phyloP scores from a whole-genome alignment of 2,888 invertebrate species.

The Alsophila aescularia region DNA sequence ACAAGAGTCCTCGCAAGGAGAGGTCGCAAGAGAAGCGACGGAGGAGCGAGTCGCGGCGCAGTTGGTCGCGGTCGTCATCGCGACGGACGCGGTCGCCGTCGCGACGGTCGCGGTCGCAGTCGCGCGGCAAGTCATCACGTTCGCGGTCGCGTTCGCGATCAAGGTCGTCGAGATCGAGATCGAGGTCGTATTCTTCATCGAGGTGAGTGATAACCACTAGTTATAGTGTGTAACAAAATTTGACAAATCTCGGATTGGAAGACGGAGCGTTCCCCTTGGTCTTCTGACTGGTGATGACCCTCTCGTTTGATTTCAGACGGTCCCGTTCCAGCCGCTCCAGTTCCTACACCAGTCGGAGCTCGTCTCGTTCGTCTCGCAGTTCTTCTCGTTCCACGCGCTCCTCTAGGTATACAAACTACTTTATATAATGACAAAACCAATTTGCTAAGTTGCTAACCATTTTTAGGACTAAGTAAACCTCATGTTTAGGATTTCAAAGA shows the following conservation, averaged over 20 bases:
- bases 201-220: slow-evolving; percentile 56
- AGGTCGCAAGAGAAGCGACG: slow-evolving; percentile 62
- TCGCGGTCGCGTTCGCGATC: slow-evolving; percentile 55
- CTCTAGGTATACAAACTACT: slow-evolving; percentile 70
- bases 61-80: slow-evolving; percentile 46
- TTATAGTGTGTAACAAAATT: too few relatives aligned
- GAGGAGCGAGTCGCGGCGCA: slow-evolving; percentile 54
- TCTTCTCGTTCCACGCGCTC: slow-evolving; percentile 81
- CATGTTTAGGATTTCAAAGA: too few relatives aligned
- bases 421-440: neutral
- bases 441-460: too few relatives aligned
- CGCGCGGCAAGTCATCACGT: slow-evolving; percentile 37
- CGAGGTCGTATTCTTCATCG: slow-evolving; percentile 81
- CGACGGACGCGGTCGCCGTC: too few relatives aligned
- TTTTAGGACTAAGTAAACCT: too few relatives aligned
- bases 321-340: slow-evolving; percentile 76
- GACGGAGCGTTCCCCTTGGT: too few relatives aligned
- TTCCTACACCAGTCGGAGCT: slow-evolving; percentile 84
- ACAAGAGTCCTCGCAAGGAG: slow-evolving; percentile 50
- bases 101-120: slow-evolving; percentile 46
- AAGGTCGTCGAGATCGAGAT: slow-evolving; percentile 56
- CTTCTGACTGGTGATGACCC: too few relatives aligned
- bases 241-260: too few relatives aligned
- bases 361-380: slow-evolving; percentile 68
- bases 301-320: slow-evolving; percentile 61